A percentile compares a stretch with the other conserved stretches of the same genome.
Conservation (phyloP, 2,113 vertebrate genomes). For the Strigops habroptila region DNA sequence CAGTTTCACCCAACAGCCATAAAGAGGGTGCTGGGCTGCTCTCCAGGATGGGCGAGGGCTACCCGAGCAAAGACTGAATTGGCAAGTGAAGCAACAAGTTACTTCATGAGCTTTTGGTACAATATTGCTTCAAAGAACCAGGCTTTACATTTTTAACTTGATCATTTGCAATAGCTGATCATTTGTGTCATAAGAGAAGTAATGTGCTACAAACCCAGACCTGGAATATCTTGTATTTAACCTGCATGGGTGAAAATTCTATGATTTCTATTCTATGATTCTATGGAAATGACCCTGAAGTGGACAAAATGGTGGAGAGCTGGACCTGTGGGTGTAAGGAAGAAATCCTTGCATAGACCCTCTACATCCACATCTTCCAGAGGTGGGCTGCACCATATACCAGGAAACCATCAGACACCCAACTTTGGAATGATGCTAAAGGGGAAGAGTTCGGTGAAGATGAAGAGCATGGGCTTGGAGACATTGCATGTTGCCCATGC, state of each 20-base stretch:
- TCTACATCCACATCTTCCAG: neutral
- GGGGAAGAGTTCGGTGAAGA: neutral
- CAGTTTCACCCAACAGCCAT: neutral
- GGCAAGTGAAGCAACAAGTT: neutral
- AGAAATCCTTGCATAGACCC: neutral
- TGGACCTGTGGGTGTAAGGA: neutral
- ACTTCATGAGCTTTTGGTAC: neutral
- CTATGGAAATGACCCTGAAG: neutral
- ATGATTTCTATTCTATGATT: too few species aligned
- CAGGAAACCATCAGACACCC: neutral
- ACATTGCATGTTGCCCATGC: rapidly evolving
- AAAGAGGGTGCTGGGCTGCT: neutral
- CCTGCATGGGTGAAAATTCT: neutral
- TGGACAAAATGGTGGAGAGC: neutral
- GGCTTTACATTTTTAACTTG: neutral
- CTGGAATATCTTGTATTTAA: neutral
- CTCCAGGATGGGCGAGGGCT: rapidly evolving
- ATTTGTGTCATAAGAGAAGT: neutral
- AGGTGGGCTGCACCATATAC: neutral
- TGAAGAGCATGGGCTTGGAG: neutral
- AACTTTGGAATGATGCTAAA: rapidly evolving
- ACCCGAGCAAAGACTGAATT: neutral
- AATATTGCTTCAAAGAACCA: neutral
- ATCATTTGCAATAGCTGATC: neutral
- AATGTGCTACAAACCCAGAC: neutral